A percentile compares a stretch with the other conserved stretches of the same genome.
These are phyloP conservation scores for Tipula lateralis DNA, from an alignment of 2,888 invertebrate genomes.

Conservation along the genomic window DNA sequence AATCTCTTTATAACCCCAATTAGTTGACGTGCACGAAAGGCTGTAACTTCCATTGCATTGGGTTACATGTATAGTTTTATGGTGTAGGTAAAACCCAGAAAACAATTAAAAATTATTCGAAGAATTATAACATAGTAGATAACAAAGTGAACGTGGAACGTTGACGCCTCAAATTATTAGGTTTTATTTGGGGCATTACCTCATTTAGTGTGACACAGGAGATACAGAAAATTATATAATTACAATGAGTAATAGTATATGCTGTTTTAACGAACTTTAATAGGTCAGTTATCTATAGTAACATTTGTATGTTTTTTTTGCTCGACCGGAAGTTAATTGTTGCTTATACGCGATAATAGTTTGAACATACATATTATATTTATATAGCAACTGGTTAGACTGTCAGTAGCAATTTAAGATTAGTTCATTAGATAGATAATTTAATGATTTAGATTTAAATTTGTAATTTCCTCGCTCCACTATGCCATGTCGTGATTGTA, in stretches of 20 bases:
- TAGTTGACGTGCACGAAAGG: no score
- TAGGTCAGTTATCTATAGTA: neutral
- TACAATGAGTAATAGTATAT: no score
- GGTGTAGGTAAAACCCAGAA: no score
- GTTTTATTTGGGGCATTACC: neutral
- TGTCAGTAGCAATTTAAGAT: neutral
- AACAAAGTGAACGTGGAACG: no score
- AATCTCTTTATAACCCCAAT: no score
- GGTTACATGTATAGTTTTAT: no score
- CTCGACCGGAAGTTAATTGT: neutral
- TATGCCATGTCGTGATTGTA: neutral
- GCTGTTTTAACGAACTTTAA: neutral
- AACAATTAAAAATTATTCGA: no score
- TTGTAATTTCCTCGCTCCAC: neutral
- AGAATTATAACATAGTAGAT: no score
- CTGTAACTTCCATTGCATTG: no score
- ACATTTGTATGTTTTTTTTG: neutral
- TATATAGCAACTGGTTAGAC: neutral
- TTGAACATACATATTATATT: no score
- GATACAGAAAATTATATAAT: neutral
- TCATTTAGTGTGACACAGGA: neutral
- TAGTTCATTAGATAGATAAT: neutral
- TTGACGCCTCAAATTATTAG: no score
- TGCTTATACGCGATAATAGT: neutral
- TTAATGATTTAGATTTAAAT: neutral